Evolutionary conservation across 1,140 invertebrate species (phyloP).

Genomic region (Rhyacophila brunnea): DNA sequence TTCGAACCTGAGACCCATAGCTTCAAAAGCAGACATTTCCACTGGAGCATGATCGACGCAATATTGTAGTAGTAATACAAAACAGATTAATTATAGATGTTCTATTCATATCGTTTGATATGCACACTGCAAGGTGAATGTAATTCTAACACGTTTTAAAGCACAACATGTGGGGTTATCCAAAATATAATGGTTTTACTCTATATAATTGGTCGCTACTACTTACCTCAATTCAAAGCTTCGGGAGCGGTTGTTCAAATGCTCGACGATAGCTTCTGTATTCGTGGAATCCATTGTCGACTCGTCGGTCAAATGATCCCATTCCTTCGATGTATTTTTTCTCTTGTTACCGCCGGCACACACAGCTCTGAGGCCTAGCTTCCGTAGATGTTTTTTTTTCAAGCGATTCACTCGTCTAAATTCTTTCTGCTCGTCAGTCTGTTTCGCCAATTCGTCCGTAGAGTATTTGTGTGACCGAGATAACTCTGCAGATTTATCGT

Average conservation of each 20-base stretch:
- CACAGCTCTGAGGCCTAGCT: conserved; percentile 52
- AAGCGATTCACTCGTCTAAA: conserved; percentile 46
- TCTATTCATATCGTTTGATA: no score
- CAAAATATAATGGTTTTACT: no score
- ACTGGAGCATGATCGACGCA: no score
- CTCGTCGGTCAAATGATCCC: conserved; percentile 37
- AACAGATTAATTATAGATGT: no score
- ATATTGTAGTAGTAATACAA: no score
- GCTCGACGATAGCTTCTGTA: conserved; percentile 34
- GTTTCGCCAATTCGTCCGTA: background rate
- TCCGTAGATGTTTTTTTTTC: conserved; percentile 58
- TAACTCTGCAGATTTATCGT: background rate
- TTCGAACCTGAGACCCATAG: no score
- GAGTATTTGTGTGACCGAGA: no score
- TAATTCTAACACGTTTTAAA: no score
- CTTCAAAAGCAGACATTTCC: no score
- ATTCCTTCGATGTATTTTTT: background rate
- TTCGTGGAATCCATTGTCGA: conserved; percentile 36
- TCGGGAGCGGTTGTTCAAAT: conserved; percentile 28
- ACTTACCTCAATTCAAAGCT: conserved; percentile 20
- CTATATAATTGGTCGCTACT: no score
- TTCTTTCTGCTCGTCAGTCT: conserved; percentile 34
- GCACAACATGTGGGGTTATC: no score
- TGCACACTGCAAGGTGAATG: no score
- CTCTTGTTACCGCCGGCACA: conserved; percentile 2